phyloP scores from a whole-genome alignment of 2,113 vertebrate species.

The Psettodes erumei region DNA sequence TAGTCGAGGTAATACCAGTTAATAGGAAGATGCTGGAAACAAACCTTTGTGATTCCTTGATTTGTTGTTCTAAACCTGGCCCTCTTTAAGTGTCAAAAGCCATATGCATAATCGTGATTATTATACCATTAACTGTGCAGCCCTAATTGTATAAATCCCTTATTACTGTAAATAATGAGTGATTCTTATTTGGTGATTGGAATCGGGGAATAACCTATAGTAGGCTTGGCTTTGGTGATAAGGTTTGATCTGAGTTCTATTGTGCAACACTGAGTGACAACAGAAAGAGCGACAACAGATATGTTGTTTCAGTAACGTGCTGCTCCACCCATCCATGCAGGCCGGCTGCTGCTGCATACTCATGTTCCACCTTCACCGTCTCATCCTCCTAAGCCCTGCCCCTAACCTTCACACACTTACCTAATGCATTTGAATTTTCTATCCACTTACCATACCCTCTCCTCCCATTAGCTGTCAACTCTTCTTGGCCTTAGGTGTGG shows the following conservation, averaged over 20 bases:
- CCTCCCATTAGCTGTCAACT: background rate
- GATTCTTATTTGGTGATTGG: slow-evolving; percentile 6
- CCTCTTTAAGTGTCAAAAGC: background rate
- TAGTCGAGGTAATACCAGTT: too few relatives aligned
- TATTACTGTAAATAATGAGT: background rate
- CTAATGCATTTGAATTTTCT: slow-evolving; percentile 37
- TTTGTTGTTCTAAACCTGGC: background rate
- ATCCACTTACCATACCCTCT: slow-evolving; percentile 6
- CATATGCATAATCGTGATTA: slow-evolving; percentile 59
- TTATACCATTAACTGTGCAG: slow-evolving; percentile 38
- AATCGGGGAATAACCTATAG: background rate
- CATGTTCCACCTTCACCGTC: slow-evolving; percentile 24
- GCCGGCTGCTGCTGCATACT: slow-evolving; percentile 44
- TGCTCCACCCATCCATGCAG: slow-evolving; percentile 74
- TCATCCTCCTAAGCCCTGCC: slow-evolving; percentile 20
- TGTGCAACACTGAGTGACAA: background rate
- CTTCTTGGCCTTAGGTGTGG: slow-evolving; percentile 14
- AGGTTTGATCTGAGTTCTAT: background rate
- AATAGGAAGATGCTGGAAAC: background rate
- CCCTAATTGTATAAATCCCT: background rate
- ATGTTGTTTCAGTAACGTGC: slow-evolving; percentile 57
- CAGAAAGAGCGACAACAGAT: background rate
- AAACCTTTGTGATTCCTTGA: background rate
- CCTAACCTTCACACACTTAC: slow-evolving; percentile 44
- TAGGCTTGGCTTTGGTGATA: slow-evolving; percentile 7